Percentiles rank a stretch among this genome's conserved stretches.
phyloP scores from a whole-genome alignment of 2,888 invertebrate species.

The Thera obeliscata region DNA sequence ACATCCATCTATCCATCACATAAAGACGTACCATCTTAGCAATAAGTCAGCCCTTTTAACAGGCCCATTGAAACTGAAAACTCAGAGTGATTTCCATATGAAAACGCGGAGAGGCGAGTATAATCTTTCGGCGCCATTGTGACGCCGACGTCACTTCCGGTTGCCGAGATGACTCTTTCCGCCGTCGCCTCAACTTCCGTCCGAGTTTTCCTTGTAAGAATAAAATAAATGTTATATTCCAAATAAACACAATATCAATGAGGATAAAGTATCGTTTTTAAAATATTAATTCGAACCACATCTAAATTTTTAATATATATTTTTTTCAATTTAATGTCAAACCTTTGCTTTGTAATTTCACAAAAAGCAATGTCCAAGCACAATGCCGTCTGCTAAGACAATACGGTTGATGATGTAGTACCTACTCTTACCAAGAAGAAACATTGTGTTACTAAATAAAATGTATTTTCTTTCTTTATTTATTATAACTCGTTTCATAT shows the following conservation, averaged over 20 bases:
- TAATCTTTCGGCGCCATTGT: slow-evolving; percentile 57
- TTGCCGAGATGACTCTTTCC: slow-evolving; percentile 55
- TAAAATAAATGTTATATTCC: not conserved
- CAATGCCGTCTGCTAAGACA: too few species aligned
- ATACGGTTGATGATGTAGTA: too few species aligned
- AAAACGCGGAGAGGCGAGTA: slow-evolving; percentile 37
- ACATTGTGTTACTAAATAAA: too few species aligned
- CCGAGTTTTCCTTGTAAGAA: slow-evolving; percentile 44
- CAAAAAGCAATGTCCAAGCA: too few species aligned
- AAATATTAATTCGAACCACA: not conserved
- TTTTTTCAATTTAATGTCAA: too few species aligned
- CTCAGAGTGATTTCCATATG: slow-evolving; percentile 43
- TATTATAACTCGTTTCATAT: too few species aligned
- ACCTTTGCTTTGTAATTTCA: too few species aligned
- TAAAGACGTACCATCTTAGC: slow-evolving; percentile 23
- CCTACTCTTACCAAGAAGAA: too few species aligned
- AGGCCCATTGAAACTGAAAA: slow-evolving; percentile 35
- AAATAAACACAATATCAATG: not conserved
- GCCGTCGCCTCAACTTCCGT: slow-evolving; percentile 53
- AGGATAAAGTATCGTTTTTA: not conserved
- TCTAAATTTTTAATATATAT: not conserved
- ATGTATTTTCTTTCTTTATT: too few species aligned
- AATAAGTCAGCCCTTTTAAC: slow-evolving; percentile 33
- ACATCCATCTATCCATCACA: slow-evolving; percentile 26
- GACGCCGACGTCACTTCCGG: slow-evolving; percentile 61